phyloP scores from a whole-genome alignment of 2,113 vertebrate genomes.

The Diglossa brunneiventris region DNA sequence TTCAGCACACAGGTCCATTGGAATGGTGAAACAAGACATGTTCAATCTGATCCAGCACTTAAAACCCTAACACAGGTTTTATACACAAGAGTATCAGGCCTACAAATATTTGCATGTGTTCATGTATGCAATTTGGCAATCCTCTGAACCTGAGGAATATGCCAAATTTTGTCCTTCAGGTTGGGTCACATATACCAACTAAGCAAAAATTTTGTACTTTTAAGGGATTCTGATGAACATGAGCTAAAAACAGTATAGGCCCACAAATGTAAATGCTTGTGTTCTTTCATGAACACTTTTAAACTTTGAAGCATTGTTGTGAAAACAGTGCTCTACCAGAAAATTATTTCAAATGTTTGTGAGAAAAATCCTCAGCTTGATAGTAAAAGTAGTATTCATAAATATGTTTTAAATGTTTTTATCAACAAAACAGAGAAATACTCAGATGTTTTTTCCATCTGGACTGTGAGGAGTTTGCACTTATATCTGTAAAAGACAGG shows the following conservation, averaged over 20 bases:
- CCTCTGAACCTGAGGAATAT: not conserved
- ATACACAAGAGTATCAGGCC: not conserved
- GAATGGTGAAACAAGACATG: not conserved
- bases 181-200: not conserved
- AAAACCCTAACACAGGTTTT: conserved; percentile 74
- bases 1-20: not conserved
- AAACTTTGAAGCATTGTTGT: not conserved
- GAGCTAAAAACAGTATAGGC: not conserved
- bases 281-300: not conserved
- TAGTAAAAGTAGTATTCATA: not conserved
- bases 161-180: not conserved
- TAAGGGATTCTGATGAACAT: not conserved
- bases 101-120: not conserved
- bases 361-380: not conserved
- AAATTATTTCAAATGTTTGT: not conserved
- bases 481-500: not conserved
- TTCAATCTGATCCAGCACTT: conserved; percentile 67
- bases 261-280: not conserved
- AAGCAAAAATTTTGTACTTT: not conserved
- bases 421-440: not conserved
- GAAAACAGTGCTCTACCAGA: not conserved
- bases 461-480: not conserved
- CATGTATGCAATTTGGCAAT: not conserved
- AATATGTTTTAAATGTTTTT: not conserved
- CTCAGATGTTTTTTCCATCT: conserved; percentile 24